Conservation (phyloP, 1,140 invertebrate species). For the Caenorhabditis inopinata region DNA sequence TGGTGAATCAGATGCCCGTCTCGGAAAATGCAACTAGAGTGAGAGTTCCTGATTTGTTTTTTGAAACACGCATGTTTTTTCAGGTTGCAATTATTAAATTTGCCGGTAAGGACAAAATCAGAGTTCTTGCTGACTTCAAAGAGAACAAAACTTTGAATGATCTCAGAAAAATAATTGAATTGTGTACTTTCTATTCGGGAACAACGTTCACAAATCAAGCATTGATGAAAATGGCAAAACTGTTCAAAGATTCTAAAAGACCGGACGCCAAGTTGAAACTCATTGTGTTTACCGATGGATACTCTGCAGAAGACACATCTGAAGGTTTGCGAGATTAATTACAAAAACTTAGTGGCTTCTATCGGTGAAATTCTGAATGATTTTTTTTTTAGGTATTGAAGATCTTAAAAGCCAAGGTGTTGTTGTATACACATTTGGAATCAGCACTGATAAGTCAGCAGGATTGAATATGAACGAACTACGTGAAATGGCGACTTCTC, state of each 20-base stretch:
- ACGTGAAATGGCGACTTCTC: neutral
- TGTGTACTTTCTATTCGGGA: neutral
- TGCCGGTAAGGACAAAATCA: neutral
- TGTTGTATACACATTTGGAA: neutral
- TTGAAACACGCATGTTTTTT: neutral
- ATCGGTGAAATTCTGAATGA: neutral
- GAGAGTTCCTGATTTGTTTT: neutral
- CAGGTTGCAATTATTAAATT: slow-evolving; percentile 14
- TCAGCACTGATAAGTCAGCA: neutral
- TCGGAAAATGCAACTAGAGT: neutral
- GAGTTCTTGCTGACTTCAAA: neutral
- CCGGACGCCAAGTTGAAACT: neutral
- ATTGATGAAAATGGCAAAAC: neutral
- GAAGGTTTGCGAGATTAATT: neutral
- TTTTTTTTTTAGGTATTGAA: neutral
- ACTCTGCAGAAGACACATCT: neutral
- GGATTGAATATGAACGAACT: neutral
- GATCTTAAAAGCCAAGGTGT: neutral
- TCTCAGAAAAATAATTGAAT: neutral
- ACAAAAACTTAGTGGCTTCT: no score
- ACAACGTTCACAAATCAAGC: slow-evolving; percentile 26
- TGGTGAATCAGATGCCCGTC: neutral
- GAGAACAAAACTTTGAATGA: neutral
- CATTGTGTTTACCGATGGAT: slow-evolving; percentile 15
- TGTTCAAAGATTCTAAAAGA: neutral